These are phyloP conservation scores for Urocitellus parryii DNA, from an alignment of 2,113 vertebrate genomes.

Conservation along the genomic window DNA sequence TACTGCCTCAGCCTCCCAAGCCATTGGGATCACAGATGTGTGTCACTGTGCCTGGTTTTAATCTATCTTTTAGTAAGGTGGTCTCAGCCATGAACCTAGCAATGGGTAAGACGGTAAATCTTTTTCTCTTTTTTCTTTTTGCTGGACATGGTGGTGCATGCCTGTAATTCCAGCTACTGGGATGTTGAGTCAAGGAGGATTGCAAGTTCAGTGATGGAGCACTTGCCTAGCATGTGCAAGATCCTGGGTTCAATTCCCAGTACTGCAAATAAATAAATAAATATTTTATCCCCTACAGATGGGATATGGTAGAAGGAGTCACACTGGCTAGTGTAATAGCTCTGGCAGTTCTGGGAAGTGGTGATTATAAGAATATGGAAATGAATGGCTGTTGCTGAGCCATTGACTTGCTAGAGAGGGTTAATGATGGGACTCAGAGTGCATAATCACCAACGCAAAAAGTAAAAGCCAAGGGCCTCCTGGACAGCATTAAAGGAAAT, in stretches of 20 bases:
- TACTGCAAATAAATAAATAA: background rate
- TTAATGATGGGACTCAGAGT: background rate
- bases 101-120: background rate
- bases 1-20: no score
- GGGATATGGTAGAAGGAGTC: background rate
- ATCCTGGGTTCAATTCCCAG: background rate
- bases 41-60: no score
- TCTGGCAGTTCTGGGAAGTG: background rate
- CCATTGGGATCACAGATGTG: no score
- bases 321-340: background rate
- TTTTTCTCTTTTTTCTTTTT: background rate
- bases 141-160: background rate
- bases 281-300: background rate
- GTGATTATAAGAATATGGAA: background rate
- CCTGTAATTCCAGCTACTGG: background rate
- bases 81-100: background rate
- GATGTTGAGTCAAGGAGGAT: background rate
- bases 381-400: background rate
- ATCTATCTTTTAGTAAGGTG: background rate
- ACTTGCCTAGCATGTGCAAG: background rate
- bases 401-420: background rate
- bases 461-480: background rate
- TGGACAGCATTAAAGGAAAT: background rate
- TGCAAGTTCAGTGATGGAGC: background rate
- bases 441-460: conserved; percentile 3